Evolutionary conservation across 2,888 invertebrate genomes (phyloP).

Genomic region (Emmelina monodactyla): DNA sequence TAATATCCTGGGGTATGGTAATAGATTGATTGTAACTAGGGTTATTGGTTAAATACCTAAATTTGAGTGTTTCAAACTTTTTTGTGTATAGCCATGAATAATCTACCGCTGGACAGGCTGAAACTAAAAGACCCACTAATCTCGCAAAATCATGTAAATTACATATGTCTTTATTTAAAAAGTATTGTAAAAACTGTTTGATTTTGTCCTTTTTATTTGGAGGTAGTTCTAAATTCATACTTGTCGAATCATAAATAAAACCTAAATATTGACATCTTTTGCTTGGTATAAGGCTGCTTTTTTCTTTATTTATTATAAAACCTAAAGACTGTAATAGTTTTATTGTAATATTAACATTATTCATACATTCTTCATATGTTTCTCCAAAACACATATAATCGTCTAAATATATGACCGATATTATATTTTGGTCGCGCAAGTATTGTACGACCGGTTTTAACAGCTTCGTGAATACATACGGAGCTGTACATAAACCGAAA

Average conservation of each 20-base stretch:
- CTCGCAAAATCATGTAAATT: no score
- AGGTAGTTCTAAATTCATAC: no score
- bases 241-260: not conserved
- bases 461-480: no score
- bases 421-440: not conserved
- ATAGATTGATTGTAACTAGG: constrained; percentile 1
- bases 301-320: not conserved
- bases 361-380: no score
- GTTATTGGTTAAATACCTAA: not conserved
- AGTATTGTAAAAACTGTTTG: no score
- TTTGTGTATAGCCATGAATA: constrained; percentile 12
- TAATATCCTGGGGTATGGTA: not conserved
- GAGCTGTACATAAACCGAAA: no score
- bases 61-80: constrained; percentile 1
- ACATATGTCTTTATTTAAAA: no score
- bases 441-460: no score
- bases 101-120: constrained; percentile 11
- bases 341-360: no score
- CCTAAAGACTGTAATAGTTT: no score
- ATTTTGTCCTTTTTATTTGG: no score
- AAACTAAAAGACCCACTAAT: constrained; percentile 8
- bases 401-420: not conserved
- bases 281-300: not conserved
- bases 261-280: no score
- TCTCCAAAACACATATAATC: constrained; percentile 1